These are phyloP conservation scores for Anoplolepis gracilipes DNA, from an alignment of 1,140 invertebrate species.

Conservation along the genomic window DNA sequence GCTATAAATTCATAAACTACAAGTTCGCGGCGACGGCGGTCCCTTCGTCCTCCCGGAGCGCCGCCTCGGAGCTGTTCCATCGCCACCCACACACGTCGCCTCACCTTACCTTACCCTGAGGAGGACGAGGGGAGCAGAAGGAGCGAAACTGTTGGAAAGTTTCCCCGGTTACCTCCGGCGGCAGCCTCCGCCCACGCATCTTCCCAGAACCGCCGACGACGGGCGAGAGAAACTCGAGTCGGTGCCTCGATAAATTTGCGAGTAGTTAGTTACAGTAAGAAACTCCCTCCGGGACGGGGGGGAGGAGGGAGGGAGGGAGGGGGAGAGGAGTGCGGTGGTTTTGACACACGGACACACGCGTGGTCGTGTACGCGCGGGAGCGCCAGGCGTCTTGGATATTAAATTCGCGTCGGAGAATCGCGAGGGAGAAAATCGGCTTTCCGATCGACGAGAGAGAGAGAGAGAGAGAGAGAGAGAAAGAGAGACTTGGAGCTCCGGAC, in stretches of 20 bases:
- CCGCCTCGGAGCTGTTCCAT: constrained; percentile 33
- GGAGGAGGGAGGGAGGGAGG: too few species aligned
- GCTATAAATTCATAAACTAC: constrained; percentile 86
- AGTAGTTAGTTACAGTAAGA: constrained; percentile 84
- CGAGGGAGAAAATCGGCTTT: constrained; percentile 59
- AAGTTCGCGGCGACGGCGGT: constrained; percentile 78
- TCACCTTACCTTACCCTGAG: not conserved
- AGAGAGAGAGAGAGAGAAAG: too few species aligned
- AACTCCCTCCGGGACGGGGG: constrained; percentile 74
- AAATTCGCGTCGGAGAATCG: constrained; percentile 44
- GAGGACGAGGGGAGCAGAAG: not conserved
- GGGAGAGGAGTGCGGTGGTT: constrained; percentile 46
- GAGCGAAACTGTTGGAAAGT: constrained; percentile 78
- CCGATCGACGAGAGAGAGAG: constrained; percentile 31
- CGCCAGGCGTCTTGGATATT: constrained; percentile 43
- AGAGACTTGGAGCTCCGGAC: constrained; percentile 10
- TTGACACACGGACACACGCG: constrained; percentile 59
- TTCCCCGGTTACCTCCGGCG: constrained; percentile 78
- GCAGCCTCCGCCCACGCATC: constrained; percentile 66
- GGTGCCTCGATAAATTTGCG: constrained; percentile 83
- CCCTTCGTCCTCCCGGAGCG: constrained; percentile 47
- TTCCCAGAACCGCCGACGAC: constrained; percentile 60
- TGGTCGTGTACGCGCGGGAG: too few species aligned
- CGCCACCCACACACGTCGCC: constrained; percentile 40
- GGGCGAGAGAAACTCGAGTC: constrained; percentile 81